Evolutionary conservation across 1,140 invertebrate genomes (phyloP).

Genomic region (Nephotettix cincticeps): DNA sequence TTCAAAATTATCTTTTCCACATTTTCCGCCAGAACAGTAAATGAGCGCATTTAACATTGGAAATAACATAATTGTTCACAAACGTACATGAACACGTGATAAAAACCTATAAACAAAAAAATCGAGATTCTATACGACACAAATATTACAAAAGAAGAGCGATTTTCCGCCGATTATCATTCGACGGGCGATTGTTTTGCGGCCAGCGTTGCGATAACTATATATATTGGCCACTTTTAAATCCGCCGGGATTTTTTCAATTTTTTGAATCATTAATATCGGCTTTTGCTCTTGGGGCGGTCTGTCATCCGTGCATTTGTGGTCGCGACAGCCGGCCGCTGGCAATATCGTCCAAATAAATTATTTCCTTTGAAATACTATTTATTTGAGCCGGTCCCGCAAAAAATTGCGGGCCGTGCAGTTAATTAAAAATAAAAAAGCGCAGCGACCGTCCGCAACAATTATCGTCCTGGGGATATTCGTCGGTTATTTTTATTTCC

Average conservation of each 20-base stretch:
- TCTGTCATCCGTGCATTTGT: not conserved
- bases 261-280: slow-evolving; percentile 21
- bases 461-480: too few relatives aligned
- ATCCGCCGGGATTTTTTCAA: slow-evolving; percentile 2
- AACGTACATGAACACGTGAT: too few relatives aligned
- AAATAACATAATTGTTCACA: too few relatives aligned
- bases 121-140: too few relatives aligned
- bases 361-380: slow-evolving; percentile 20
- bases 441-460: not conserved
- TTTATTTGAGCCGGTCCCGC: not conserved
- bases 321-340: not conserved
- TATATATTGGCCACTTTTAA: slow-evolving; percentile 19
- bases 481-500: too few relatives aligned
- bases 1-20: too few relatives aligned
- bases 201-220: slow-evolving; percentile 3
- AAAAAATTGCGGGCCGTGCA: slow-evolving; percentile 8
- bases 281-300: not conserved
- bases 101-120: too few relatives aligned
- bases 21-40: too few relatives aligned
- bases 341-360: slow-evolving; percentile 9
- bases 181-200: too few relatives aligned
- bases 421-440: slow-evolving; percentile 19
- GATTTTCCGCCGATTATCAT: too few relatives aligned
- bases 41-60: too few relatives aligned
- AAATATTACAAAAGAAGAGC: too few relatives aligned